Base-by-base conservation (phyloP, 2,113 vertebrate genomes). In the Tetrax tetrax region DNA sequence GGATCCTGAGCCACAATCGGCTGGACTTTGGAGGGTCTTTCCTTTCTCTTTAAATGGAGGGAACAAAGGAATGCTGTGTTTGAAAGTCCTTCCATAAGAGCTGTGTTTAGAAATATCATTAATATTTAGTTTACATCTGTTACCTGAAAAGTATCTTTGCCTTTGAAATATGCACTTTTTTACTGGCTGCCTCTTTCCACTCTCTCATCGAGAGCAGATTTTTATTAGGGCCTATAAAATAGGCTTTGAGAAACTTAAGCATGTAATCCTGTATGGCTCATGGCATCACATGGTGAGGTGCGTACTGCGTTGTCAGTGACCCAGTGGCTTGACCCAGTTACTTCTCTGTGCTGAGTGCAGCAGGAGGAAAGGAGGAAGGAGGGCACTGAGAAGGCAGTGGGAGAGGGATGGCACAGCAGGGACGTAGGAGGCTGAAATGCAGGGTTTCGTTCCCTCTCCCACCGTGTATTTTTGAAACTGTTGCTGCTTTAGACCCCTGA, bases 311-410 rank as follows among this genome's bases (percentile, higher is more conserved):
- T 59, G 64, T 47, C 22, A 1, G 69, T 87, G 86, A 89, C 86
- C 88, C 25, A 41, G 78, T 64, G 91, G 80, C 41, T 70, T 86
- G 75, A 90, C 92, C 83, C 87, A 96, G 33, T 91, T 96, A 86
- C 35, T 77, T 89, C 83, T 81, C 14, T 18, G 66, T 10, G 3
- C 22, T 90, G 43, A 95, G 41, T 88, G 35, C 51, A 79, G 37
- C 64, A 48, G 43, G 21, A 53, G 12, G 61, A 60, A 65, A 87
- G 50, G 63, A 91, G 45, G 69, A 89, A 76, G 7, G 24, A 87
- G 53, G 57, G 25, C n/a, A 48, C 60, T 45, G 65, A 75, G 65
- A 57, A 83, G 27, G 31, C 57, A 38, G 28, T 9, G 31, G 69
- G 35, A 92, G 38, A 83, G 21, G 29, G 47, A 92, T 27, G 48